Conservation (phyloP, 2,797 vertebrate genomes). For the Pelobates cultripes region DNA sequence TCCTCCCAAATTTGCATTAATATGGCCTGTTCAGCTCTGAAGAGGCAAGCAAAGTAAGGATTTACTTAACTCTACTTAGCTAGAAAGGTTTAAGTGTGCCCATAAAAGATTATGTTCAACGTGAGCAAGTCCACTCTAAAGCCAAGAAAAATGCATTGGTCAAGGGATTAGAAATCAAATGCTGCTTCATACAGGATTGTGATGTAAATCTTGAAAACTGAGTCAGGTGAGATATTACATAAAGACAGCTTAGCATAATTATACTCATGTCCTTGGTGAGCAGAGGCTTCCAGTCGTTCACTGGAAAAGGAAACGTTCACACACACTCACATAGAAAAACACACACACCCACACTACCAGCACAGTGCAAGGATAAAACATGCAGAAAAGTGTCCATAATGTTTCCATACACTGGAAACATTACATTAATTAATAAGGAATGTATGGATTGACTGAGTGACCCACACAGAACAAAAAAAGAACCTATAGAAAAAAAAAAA, state of each 20-base stretch:
- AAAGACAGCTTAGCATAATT: not conserved
- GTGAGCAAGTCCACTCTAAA: not conserved
- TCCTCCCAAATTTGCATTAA: not conserved
- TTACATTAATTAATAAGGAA: conserved; percentile 5
- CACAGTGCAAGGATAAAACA: conserved; percentile 40
- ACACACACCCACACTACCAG: conserved; percentile 40
- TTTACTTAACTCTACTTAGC: not conserved
- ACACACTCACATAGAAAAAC: not conserved
- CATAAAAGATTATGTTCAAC: conserved; percentile 1
- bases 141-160: not conserved
- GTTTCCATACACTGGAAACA: conserved; percentile 11
- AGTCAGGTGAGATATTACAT: conserved; percentile 12
- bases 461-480: conserved; percentile 13
- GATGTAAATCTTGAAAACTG: conserved; percentile 11
- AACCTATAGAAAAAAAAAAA: conserved; percentile 6
- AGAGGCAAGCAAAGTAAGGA: not conserved
- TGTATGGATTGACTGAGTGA: conserved; percentile 21
- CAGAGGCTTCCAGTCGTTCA: not conserved
- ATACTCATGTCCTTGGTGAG: not conserved
- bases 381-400: not conserved
- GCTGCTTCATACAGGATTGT: conserved; percentile 11
- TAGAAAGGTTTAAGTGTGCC: not conserved
- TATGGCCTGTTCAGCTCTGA: not conserved
- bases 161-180: conserved; percentile 8
- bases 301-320: not conserved